phyloP scores from a whole-genome alignment of 2,888 invertebrate species.

The Synergus itoensis region DNA sequence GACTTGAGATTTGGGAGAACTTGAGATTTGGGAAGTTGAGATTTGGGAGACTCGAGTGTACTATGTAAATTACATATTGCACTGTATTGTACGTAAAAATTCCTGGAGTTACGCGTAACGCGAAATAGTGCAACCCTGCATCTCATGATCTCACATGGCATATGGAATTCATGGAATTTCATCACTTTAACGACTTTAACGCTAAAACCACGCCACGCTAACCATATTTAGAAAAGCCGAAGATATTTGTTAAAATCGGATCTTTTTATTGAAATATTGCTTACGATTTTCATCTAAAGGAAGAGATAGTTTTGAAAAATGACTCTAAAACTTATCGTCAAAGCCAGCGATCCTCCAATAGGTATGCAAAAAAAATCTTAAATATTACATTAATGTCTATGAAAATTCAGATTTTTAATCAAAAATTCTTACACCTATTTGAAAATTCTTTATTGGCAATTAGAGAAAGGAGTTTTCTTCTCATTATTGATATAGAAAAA shows the following conservation, averaged over 20 bases:
- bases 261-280: not conserved
- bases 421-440: slow-evolving; percentile 14
- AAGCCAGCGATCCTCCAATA: slow-evolving; percentile 65
- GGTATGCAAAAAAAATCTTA: slow-evolving; percentile 58
- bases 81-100: too few species aligned
- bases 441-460: slow-evolving; percentile 42
- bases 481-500: not conserved
- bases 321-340: slow-evolving; percentile 65
- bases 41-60: too few species aligned
- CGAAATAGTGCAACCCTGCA: too few species aligned
- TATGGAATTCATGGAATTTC: too few species aligned
- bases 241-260: not conserved
- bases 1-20: too few species aligned
- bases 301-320: slow-evolving; percentile 53
- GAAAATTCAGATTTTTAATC: not conserved
- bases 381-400: not conserved
- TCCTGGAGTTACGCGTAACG: too few species aligned
- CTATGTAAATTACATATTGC: too few species aligned
- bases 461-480: not conserved
- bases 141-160: too few species aligned
- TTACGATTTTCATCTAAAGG: slow-evolving; percentile 22
- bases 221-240: not conserved
- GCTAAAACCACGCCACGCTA: too few species aligned
- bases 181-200: too few species aligned
- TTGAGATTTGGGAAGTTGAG: too few species aligned